These are phyloP conservation scores for Eilema griseolum DNA, from an alignment of 2,888 invertebrate species.

Conservation along the genomic window DNA sequence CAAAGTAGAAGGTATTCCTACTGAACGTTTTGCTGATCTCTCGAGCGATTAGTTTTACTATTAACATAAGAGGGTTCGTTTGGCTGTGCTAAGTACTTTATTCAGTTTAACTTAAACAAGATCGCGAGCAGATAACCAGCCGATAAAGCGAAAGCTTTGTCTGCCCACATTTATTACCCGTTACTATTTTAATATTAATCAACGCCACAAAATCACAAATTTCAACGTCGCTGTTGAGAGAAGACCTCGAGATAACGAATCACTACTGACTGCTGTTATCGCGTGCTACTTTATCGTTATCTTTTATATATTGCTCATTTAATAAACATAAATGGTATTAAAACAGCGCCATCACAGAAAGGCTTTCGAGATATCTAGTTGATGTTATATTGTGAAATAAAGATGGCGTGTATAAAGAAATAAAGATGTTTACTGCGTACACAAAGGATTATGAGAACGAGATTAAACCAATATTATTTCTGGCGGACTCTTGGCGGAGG, in stretches of 20 bases:
- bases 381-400: conserved; percentile 6
- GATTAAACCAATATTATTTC: not conserved
- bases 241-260: conserved; percentile 11
- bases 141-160: conserved; percentile 13
- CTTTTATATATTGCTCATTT: conserved; percentile 7
- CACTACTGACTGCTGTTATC: conserved; percentile 1
- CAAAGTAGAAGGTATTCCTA: not conserved
- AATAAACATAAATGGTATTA: not conserved
- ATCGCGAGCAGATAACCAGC: not conserved
- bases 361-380: not conserved
- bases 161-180: conserved; percentile 30
- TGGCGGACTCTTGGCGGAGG: not conserved
- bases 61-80: not conserved
- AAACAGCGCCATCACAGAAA: conserved; percentile 6
- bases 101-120: not conserved
- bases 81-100: conserved; percentile 1
- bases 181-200: conserved; percentile 42
- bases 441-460: not conserved
- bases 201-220: conserved; percentile 37
- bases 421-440: not conserved
- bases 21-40: not conserved
- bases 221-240: conserved; percentile 7
- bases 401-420: conserved; percentile 3
- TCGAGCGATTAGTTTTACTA: not conserved
- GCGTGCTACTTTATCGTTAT: conserved; percentile 5